A percentile compares a stretch with the other conserved stretches of the same genome.
Conservation (phyloP, 2,888 invertebrate species). For the Heliconius erato region DNA sequence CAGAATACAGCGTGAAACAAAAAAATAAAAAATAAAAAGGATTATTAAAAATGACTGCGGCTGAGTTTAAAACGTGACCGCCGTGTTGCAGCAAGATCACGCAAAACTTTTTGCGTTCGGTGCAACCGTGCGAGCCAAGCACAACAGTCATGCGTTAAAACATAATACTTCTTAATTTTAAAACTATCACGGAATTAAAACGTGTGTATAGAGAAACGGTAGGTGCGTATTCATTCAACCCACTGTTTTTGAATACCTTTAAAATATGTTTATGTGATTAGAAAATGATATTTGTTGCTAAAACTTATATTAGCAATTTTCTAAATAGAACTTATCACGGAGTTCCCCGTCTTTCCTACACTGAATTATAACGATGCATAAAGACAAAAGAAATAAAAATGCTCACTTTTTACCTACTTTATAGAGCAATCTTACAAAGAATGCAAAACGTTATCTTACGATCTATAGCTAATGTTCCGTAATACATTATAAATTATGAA, state of each 20-base stretch:
- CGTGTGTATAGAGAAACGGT: constrained; percentile 31
- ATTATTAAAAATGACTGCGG: background rate
- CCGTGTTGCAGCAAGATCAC: constrained; percentile 26
- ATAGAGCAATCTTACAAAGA: constrained; percentile 4
- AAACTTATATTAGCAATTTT: background rate
- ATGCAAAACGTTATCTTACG: background rate
- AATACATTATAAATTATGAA: constrained; percentile 6
- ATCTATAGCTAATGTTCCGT: constrained; percentile 9
- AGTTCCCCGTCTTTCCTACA: background rate
- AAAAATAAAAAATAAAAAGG: too few relatives aligned
- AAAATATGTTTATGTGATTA: background rate
- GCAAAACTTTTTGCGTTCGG: constrained; percentile 39
- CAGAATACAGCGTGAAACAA: too few relatives aligned
- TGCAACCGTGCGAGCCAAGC: constrained; percentile 16
- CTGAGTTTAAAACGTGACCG: constrained; percentile 40
- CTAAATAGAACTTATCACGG: background rate
- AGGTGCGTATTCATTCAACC: background rate
- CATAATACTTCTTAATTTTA: constrained; percentile 52
- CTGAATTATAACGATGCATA: background rate
- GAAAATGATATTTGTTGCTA: background rate
- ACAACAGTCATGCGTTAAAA: constrained; percentile 42
- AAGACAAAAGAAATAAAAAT: background rate
- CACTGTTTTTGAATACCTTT: background rate
- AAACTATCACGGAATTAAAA: constrained; percentile 52
- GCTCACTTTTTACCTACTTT: background rate